These are phyloP conservation scores for Ceratothoa steindachneri DNA, from an alignment of 2,888 invertebrate genomes.

Conservation along the genomic window DNA sequence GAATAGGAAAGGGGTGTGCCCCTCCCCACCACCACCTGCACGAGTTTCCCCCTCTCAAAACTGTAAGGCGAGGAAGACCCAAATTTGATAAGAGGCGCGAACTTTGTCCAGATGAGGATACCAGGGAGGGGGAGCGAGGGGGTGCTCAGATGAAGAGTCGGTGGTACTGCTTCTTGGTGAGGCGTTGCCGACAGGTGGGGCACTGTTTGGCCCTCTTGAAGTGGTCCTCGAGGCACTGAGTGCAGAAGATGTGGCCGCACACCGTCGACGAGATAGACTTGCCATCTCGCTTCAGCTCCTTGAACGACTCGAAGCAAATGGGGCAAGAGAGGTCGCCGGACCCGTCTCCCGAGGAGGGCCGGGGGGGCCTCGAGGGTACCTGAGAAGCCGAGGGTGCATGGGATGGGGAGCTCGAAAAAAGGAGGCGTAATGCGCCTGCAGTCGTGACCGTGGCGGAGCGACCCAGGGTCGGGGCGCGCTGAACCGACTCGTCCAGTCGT, in stretches of 20 bases:
- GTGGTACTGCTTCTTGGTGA: constrained; percentile 19
- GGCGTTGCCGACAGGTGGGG: constrained; percentile 10
- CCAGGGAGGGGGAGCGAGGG: no score
- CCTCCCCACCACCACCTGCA: no score
- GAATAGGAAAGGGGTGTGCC: no score
- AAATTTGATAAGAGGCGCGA: no score
- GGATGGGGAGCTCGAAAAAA: neutral
- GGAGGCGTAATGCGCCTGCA: neutral
- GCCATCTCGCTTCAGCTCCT: constrained; percentile 12
- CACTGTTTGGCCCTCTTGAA: constrained; percentile 15
- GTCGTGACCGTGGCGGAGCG: neutral
- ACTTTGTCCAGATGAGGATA: no score
- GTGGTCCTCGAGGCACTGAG: constrained; percentile 9
- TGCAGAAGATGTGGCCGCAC: constrained; percentile 24
- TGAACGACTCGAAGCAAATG: constrained; percentile 19
- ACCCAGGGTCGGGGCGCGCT: neutral
- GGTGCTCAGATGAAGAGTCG: constrained; percentile 12
- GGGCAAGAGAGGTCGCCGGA: constrained; percentile 14
- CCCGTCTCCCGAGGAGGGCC: neutral
- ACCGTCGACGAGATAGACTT: constrained; percentile 11
- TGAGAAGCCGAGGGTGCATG: neutral
- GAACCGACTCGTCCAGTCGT: neutral
- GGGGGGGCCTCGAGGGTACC: neutral
- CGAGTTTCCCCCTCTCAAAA: no score
- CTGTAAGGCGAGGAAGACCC: no score